Conservation (phyloP, 2,888 invertebrate genomes). For the Apotomis capreana region DNA sequence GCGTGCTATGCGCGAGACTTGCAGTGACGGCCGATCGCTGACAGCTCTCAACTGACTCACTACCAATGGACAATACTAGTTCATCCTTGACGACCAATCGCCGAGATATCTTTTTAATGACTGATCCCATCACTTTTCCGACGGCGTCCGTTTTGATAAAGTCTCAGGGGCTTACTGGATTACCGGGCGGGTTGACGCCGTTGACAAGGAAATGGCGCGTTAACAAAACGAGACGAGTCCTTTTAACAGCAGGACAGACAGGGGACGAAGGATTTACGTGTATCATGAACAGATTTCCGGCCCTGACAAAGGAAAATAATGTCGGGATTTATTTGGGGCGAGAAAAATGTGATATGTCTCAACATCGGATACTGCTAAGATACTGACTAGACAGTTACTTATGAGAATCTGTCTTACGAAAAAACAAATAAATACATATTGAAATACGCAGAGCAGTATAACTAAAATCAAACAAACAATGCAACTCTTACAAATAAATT, state of each 20-base stretch:
- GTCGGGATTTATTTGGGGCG: conserved; percentile 61
- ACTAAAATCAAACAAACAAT: neutral
- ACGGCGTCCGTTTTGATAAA: conserved; percentile 49
- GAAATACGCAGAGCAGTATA: neutral
- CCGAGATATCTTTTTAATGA: conserved; percentile 59
- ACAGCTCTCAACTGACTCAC: conserved; percentile 76
- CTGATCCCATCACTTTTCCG: conserved; percentile 48
- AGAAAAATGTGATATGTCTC: conserved; percentile 19
- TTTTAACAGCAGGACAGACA: conserved; percentile 77
- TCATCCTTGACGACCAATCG: conserved; percentile 47
- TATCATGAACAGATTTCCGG: conserved; percentile 80
- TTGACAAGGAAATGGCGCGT: conserved; percentile 77
- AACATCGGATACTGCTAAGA: conserved; percentile 6
- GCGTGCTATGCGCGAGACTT: conserved; percentile 82
- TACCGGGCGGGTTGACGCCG: conserved; percentile 70
- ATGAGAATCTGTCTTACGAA: neutral
- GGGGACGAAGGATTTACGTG: conserved; percentile 79
- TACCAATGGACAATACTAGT: conserved; percentile 55
- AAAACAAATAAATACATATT: neutral
- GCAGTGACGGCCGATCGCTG: conserved; percentile 81
- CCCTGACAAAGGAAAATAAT: conserved; percentile 75
- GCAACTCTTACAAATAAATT: neutral
- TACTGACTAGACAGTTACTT: conserved; percentile 6
- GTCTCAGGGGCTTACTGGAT: conserved; percentile 68
- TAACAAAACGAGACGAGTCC: conserved; percentile 78